phyloP scores from a whole-genome alignment of 2,113 vertebrate genomes.

The Oreochromis niloticus region DNA sequence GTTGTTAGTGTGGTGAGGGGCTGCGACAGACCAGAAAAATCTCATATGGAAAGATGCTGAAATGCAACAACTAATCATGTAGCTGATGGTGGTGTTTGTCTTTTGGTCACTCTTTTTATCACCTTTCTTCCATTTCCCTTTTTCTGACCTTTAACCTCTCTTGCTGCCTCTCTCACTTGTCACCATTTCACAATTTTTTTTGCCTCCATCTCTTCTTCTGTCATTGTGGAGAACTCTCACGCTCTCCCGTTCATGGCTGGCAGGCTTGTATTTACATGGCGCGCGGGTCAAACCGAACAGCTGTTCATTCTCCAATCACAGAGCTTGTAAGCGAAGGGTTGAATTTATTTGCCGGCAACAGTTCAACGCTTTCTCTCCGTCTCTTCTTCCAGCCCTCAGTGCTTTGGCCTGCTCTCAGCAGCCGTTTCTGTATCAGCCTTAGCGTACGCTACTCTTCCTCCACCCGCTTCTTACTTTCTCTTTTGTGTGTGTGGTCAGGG shows the following conservation, averaged over 20 bases:
- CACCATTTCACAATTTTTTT: not conserved
- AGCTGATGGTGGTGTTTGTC: not conserved
- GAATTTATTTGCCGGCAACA: not conserved
- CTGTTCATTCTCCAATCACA: slow-evolving; percentile 48
- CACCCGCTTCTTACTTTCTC: not conserved
- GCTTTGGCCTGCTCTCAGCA: not conserved
- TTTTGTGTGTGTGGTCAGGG: not conserved
- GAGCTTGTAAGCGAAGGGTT: not conserved
- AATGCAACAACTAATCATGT: not conserved
- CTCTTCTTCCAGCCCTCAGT: not conserved
- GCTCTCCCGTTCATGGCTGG: not conserved
- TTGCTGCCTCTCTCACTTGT: not conserved
- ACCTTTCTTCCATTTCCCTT: not conserved
- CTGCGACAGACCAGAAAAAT: not conserved
- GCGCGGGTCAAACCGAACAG: slow-evolving; percentile 33
- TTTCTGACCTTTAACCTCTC: not conserved
- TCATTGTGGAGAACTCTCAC: not conserved
- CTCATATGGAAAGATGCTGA: not conserved
- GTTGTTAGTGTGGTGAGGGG: not conserved
- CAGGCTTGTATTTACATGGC: not conserved
- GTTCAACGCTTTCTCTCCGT: not conserved
- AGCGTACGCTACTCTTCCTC: not conserved
- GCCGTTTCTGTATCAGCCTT: not conserved
- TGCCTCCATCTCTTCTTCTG: not conserved
- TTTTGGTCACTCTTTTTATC: not conserved